Evolutionary conservation across 2,113 vertebrate species (phyloP), one percentile per base, ranked within the genome.

Genomic region (Nothoprocta perdicaria): DNA sequence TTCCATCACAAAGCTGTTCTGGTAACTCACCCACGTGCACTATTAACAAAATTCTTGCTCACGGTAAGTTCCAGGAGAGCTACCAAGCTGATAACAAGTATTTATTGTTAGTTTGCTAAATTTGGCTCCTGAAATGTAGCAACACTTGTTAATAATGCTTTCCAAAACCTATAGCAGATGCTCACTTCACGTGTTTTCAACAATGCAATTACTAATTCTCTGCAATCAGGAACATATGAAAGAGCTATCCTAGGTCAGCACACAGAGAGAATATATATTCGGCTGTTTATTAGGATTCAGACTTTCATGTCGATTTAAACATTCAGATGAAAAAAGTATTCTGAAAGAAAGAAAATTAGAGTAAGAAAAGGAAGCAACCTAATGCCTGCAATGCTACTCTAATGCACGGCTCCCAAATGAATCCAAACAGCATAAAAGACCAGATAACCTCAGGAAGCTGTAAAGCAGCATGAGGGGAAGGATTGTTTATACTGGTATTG

Each of bases 161-260:
- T 63, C 50, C 63, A 66, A 93, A 90, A 79, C 23, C 24, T 53
- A 52, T 10, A 68, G 48, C 86, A 93, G 77, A 65, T 93, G 71
- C 40, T 91, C 16, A 52, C 41, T 90, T 90, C 22, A 57, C 63
- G 88, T 81, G 6, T 69, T 93, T 80, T 84, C 46, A 72, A 45
- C 22, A 58, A 62, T 8, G 12, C 11, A 31, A 57, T 46, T 83
- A 3, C 35, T n/a, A 58, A 73, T 86, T 21, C 41, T 86, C n/a
- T 74, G 35, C 23, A 14, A 26, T 12, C 8, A 62, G 17, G 24
- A 62, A 10, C 14, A 23, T 11, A 53, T 68, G 31, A 43, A 88
- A 61, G 12, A 61, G 10, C 8, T 84, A 10, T 45, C 50, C n/a
- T 66, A 41, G 35, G 48, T n/a, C 50, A 43, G 22, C 8, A 17